Evolutionary conservation across 2,113 vertebrate species (phyloP), one percentile per base, ranked within the genome.

Genomic region (Engraulis encrasicolus): DNA sequence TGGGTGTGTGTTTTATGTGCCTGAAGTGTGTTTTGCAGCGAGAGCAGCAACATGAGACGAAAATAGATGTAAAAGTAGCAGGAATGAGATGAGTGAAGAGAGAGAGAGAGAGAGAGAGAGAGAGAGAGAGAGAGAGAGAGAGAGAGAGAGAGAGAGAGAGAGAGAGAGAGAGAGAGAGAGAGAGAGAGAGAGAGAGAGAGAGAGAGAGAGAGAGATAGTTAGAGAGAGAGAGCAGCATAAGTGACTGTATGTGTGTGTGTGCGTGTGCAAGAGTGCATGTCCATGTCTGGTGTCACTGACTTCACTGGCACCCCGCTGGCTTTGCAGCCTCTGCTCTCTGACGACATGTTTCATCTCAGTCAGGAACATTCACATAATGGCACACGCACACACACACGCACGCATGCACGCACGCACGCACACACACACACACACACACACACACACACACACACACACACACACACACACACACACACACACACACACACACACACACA

Each of bases 181-280:
- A 54, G 15, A 54, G 50, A 54, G 6, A 54, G 50, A 54, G 1
- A 54, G 6, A 54, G 18, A 54, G 50, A 54, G 19, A n/a, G 20
- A 6, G 54, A 54, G 18, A 54, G 50, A 19, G 50, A 54, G 17
- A 17, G 78, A 45, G 37, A 78, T 74, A 54, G 36, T 54, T 23
- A 82, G 5, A 58, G 80, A 82, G 84, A 58, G 23, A 20, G 38
- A 82, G 80, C 49, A 52, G 54, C 40, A 11, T 82, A 27, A 78
- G 48, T 85, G 66, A 71, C 37, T 82, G 52, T 58, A 49, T 82
- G 50, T 50, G 61, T n/a, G 77, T n/a, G 74, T 20, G 27, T 79
- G 40, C 50, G 78, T 78, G 40, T 71, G 58, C 48, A 66, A 82
- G 58, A 66, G 58, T 66, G 23, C 58, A 66, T 66, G 58, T 79